Conservation (phyloP, 2,888 invertebrate genomes). For the Caenorhabditis sp. region DNA sequence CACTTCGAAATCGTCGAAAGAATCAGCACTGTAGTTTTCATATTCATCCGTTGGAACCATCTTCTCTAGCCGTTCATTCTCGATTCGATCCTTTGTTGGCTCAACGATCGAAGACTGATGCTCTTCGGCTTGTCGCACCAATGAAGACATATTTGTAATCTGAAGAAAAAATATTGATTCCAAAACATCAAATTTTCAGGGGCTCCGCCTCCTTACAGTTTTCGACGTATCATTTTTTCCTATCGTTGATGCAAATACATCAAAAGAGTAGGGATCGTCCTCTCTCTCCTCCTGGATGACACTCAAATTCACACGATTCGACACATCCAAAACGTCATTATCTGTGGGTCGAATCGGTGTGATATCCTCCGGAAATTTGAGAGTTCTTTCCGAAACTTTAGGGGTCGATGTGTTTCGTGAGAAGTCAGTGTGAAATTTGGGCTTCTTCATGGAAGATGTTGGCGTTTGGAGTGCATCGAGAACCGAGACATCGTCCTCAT, state of each 20-base stretch:
- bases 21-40: conserved; percentile 14
- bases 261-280: conserved; percentile 24
- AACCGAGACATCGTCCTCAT: not conserved
- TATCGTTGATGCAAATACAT: conserved; percentile 11
- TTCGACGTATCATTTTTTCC: conserved; percentile 5
- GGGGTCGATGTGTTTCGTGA: conserved; percentile 43
- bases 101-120: conserved; percentile 25
- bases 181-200: too few relatives aligned
- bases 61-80: conserved; percentile 32
- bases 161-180: not conserved
- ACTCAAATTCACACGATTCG: conserved; percentile 19
- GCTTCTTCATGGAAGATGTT: not conserved
- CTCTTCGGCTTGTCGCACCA: conserved; percentile 45
- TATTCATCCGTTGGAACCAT: conserved; percentile 23
- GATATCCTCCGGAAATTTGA: conserved; percentile 35
- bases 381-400: conserved; percentile 16
- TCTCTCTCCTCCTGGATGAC: conserved; percentile 41
- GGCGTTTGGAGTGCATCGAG: conserved; percentile 21
- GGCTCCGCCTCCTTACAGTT: conserved; percentile 11
- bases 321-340: not conserved
- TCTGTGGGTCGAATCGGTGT: conserved; percentile 53
- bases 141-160: conserved; percentile 35
- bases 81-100: conserved; percentile 15
- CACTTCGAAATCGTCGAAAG: conserved; percentile 14
- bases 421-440: not conserved